phyloP scores from a whole-genome alignment of 2,797 vertebrate genomes.

The Hozukius guyotensis region DNA sequence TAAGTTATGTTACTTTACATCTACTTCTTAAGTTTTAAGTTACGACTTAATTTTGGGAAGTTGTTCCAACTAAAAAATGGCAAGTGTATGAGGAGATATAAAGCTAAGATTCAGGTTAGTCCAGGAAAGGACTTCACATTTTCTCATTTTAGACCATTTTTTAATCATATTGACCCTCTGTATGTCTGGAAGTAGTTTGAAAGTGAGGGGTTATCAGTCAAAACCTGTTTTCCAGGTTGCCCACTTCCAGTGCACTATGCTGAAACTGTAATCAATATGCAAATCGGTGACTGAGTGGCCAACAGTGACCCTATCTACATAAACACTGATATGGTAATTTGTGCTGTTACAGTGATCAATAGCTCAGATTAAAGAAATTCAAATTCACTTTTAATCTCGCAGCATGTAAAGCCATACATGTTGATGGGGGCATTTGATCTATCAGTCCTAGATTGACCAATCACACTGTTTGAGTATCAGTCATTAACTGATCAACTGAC shows the following conservation, averaged over 20 bases:
- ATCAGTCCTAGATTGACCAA: neutral
- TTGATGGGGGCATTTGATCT: neutral
- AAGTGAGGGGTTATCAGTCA: neutral
- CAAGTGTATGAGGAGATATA: no score
- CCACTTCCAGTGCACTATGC: neutral
- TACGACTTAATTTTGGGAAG: no score
- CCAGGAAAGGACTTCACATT: neutral
- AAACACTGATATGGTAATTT: constrained; percentile 49
- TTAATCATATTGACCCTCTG: neutral
- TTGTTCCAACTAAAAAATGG: no score
- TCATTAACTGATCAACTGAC: neutral
- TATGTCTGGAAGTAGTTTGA: neutral
- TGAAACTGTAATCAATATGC: constrained; percentile 43
- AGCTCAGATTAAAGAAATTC: constrained; percentile 22
- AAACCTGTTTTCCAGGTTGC: constrained; percentile 19
- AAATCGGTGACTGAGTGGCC: constrained; percentile 33
- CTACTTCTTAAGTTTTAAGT: no score
- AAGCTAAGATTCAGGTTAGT: no score
- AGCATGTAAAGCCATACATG: neutral
- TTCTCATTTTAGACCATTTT: neutral
- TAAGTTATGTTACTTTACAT: no score
- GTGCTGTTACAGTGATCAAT: constrained; percentile 29
- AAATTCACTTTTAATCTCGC: neutral
- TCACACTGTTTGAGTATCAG: neutral
- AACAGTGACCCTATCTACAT: constrained; percentile 18